phyloP scores from a whole-genome alignment of 1,140 invertebrate species.

The Drosophila seguyi region DNA sequence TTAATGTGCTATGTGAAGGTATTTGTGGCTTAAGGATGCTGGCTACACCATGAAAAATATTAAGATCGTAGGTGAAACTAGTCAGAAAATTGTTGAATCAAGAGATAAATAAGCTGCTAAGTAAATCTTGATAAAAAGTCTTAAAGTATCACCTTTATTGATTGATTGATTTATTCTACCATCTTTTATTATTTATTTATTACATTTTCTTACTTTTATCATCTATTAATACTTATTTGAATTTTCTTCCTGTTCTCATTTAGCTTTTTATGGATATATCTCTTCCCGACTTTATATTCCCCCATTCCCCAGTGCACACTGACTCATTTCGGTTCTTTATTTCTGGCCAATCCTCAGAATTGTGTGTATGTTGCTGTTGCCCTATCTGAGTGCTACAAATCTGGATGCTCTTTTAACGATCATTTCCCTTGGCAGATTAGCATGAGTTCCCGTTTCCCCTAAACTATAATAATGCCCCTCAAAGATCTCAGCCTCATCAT shows the following conservation, averaged over 20 bases:
- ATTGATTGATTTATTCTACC: background rate
- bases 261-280: background rate
- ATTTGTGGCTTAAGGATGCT: constrained; percentile 11
- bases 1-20: background rate
- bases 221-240: no score
- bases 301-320: constrained; percentile 2
- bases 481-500: constrained; percentile 7
- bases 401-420: constrained; percentile 23
- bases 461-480: constrained; percentile 29
- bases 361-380: background rate
- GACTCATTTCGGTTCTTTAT: constrained; percentile 13
- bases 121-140: background rate
- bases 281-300: background rate
- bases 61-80: background rate
- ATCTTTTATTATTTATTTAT: no score
- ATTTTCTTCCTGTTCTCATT: no score
- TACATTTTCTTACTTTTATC: no score
- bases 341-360: constrained; percentile 9
- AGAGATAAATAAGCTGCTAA: background rate
- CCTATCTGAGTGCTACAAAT: constrained; percentile 18
- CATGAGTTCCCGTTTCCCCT: constrained; percentile 21
- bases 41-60: constrained; percentile 5
- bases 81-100: background rate
- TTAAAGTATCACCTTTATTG: background rate
- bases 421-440: constrained; percentile 37